Percentiles rank a stretch among this genome's conserved stretches.
These are phyloP conservation scores for Sparidentex hasta DNA, from an alignment of 2,797 vertebrate genomes.

Conservation along the genomic window DNA sequence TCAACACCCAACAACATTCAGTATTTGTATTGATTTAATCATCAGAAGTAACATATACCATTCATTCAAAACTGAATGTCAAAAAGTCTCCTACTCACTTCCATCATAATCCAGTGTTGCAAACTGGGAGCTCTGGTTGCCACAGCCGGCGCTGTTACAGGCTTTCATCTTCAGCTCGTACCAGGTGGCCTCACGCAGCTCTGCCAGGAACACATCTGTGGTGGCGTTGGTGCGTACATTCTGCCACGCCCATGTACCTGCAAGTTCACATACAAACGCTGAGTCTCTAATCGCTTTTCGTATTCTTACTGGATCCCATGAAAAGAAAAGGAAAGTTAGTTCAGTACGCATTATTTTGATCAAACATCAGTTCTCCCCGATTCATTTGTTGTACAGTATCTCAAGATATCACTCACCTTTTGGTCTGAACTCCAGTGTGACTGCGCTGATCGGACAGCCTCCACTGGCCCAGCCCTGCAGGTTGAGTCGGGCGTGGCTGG, in stretches of 20 bases:
- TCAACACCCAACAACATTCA: not conserved
- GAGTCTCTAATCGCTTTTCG: not conserved
- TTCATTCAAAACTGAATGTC: not conserved
- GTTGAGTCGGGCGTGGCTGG: slow-evolving; percentile 95
- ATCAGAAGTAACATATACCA: not conserved
- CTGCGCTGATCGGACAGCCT: slow-evolving; percentile 94
- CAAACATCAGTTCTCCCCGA: no score
- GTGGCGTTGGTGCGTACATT: slow-evolving; percentile 93
- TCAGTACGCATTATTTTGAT: not conserved
- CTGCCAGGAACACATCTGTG: slow-evolving; percentile 93
- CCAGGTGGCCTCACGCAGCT: slow-evolving; percentile 98
- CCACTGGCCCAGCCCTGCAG: slow-evolving; percentile 98
- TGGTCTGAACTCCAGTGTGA: slow-evolving; percentile 95
- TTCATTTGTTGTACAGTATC: not conserved
- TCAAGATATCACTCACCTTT: slow-evolving; percentile 81
- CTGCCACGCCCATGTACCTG: slow-evolving; percentile 96
- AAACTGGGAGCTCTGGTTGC: slow-evolving; percentile 95
- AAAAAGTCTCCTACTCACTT: slow-evolving; percentile 87
- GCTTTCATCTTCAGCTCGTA: slow-evolving; percentile 98
- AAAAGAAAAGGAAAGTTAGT: not conserved
- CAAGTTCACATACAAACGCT: not conserved
- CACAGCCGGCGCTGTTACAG: slow-evolving; percentile 98
- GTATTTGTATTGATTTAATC: not conserved
- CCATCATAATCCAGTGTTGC: slow-evolving; percentile 97
- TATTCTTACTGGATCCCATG: not conserved